These are phyloP conservation scores for Cephus pulcher DNA, from an alignment of 2,888 invertebrate species.

Conservation along the genomic window DNA sequence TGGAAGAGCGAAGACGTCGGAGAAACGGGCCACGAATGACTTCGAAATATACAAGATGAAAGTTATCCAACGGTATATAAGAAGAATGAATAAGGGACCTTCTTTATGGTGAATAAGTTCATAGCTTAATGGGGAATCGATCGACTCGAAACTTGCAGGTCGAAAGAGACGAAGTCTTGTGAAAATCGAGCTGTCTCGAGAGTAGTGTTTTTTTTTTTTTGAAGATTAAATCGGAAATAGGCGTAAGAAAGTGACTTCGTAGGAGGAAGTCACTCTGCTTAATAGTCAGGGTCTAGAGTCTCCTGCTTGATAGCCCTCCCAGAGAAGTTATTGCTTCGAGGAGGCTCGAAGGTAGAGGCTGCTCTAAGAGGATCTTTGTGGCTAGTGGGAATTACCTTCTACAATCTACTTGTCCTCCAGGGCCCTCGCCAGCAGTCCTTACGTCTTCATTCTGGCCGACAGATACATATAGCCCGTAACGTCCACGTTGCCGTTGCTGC, in stretches of 20 bases:
- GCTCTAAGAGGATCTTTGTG: not conserved
- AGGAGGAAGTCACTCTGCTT: not conserved
- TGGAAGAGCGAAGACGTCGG: not conserved
- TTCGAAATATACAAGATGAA: not conserved
- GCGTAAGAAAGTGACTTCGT: not conserved
- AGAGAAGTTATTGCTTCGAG: conserved; percentile 5
- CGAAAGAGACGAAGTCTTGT: not conserved
- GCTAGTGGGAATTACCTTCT: not conserved
- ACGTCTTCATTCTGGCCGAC: conserved; percentile 8
- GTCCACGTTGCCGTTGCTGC: not conserved
- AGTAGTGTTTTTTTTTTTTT: not conserved
- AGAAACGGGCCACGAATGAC: not conserved
- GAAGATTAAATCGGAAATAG: not conserved
- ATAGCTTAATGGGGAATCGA: not conserved
- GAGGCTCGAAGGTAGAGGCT: not conserved
- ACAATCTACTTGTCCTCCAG: not conserved
- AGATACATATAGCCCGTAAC: not conserved
- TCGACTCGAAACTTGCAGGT: not conserved
- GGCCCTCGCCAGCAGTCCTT: conserved; percentile 1
- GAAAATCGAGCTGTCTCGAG: not conserved
- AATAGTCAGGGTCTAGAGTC: not conserved
- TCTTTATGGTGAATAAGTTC: not conserved
- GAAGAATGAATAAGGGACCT: not conserved
- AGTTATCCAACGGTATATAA: not conserved
- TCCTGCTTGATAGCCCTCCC: not conserved